Evolutionary conservation across 2,888 invertebrate species (phyloP), one percentile per base, ranked within the genome.

Genomic region (Euphydryas editha): DNA sequence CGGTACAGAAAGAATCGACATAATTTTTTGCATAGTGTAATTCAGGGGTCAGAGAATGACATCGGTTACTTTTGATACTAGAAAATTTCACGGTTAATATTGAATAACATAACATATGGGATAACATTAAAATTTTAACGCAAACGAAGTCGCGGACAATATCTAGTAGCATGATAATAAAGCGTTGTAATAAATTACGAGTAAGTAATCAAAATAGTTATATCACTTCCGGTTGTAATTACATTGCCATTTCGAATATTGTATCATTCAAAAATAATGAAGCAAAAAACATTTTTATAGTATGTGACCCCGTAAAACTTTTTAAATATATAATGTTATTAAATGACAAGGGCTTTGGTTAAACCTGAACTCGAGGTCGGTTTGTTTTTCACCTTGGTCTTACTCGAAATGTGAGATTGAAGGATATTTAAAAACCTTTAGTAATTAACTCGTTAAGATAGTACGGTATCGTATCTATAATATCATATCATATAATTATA

Each of bases 271-370:
- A 13, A 46, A 24, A 24, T 15, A 24, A 49, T 21, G 24, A 24
- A 51, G n/a, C 15, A 13, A 24, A 51, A 49, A 51, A 49, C 18
- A 15, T 21, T 49, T 7, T 15, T 24, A 49, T 20, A 4, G 13
- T 21, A 7, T 13, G 21, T 24, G 49, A 51, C 49, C n/a, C 15
- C 24, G 49, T 72, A 75, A 36, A 17, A 51, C n/a, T 11, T 54
- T 30, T 36, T 54, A 36, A 17, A 24, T 7, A 62, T 39, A 49
- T 18, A 77, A 65, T 74, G 68, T 78, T 47, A 37, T 11, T 51
- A 42, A 37, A 37, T 49, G 37, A 61, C 68, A 59, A 54, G 54
- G 61, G 36, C 64, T 54, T 68, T 58, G 58, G n/a, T 49, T 21
- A 46, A 58, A 68, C 61, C 37, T 64, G 65, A 68, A 47, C 49